phyloP scores from a whole-genome alignment of 2,113 vertebrate species.

The Athene noctua region DNA sequence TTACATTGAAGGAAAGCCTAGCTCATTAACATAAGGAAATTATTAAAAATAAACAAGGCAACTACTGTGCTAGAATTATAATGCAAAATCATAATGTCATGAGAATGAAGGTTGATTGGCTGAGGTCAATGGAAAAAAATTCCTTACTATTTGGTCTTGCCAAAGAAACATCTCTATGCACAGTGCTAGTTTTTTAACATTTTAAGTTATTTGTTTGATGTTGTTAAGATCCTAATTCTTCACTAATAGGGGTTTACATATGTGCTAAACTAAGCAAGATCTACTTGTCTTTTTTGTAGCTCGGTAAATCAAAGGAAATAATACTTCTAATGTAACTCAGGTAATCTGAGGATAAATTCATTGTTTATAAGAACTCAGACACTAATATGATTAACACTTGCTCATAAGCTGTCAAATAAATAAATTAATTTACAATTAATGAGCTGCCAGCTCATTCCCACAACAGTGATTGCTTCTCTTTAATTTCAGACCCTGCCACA shows the following conservation, averaged over 20 bases:
- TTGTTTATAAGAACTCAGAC: not conserved
- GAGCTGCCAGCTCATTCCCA: not conserved
- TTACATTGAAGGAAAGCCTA: not conserved
- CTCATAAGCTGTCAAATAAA: slow-evolving; percentile 1
- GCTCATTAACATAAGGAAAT: not conserved
- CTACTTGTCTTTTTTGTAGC: not conserved
- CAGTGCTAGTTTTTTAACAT: not conserved
- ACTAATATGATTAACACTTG: not conserved
- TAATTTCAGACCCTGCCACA: not conserved
- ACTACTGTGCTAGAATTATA: not conserved
- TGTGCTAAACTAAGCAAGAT: not conserved
- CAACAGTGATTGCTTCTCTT: not conserved
- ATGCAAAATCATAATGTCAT: not conserved
- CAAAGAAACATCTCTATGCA: not conserved
- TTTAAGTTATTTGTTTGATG: not conserved
- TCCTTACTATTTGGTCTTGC: not conserved
- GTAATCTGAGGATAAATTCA: slow-evolving; percentile 1
- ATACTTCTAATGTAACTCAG: not conserved
- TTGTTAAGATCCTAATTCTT: not conserved
- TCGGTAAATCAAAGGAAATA: not conserved
- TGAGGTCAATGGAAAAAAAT: not conserved
- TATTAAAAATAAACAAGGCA: not conserved
- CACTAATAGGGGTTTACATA: not conserved
- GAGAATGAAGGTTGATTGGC: not conserved
- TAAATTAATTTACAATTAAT: slow-evolving; percentile 10